These are phyloP conservation scores for Heterotilapia buettikoferi DNA, from an alignment of 2,113 vertebrate genomes.

Conservation along the genomic window DNA sequence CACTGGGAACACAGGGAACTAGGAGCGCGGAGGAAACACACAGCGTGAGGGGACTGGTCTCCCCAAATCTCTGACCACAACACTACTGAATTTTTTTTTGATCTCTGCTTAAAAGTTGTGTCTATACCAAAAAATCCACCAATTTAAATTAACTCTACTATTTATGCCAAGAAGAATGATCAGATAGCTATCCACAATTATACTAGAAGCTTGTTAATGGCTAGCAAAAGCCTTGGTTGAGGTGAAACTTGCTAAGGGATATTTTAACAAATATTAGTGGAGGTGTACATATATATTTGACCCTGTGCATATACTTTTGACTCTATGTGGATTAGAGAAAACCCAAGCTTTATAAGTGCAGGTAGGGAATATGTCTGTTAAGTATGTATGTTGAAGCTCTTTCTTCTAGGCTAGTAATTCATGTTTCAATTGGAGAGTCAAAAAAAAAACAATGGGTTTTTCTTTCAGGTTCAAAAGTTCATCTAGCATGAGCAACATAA, in stretches of 20 bases:
- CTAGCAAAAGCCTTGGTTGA: not conserved
- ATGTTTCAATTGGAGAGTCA: not conserved
- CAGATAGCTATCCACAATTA: not conserved
- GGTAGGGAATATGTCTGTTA: not conserved
- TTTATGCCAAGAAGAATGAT: not conserved
- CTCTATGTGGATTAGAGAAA: not conserved
- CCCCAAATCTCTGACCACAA: not conserved
- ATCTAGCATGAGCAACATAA: not conserved
- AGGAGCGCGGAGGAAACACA: not conserved
- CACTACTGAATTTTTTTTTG: not conserved
- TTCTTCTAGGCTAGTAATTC: not conserved
- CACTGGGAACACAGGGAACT: not conserved
- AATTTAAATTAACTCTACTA: not conserved
- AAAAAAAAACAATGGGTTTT: not conserved
- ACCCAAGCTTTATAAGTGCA: not conserved
- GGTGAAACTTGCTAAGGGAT: not conserved
- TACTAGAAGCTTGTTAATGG: not conserved
- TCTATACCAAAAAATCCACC: not conserved
- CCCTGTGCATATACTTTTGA: not conserved
- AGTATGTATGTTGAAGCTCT: not conserved
- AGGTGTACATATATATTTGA: not conserved
- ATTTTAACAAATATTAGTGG: not conserved
- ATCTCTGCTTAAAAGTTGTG: not conserved
- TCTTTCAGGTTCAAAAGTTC: constrained; percentile 4
- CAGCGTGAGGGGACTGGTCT: not conserved